A percentile compares a stretch with the other conserved stretches of the same genome.
Conservation (phyloP, 2,888 invertebrate species). For the Stenichneumon culpator region DNA sequence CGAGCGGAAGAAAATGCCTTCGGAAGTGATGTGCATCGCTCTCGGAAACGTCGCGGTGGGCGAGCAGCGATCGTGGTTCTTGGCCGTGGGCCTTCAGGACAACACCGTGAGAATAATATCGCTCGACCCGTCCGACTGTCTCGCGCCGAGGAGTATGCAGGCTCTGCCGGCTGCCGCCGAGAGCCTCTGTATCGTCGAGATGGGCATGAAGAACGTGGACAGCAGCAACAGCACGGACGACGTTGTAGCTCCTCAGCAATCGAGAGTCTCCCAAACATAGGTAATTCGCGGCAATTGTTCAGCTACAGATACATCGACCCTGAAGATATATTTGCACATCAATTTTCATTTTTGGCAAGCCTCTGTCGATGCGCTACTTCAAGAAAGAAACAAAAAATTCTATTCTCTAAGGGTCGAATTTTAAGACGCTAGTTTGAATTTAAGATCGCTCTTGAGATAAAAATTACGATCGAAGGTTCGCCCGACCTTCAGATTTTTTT, state of each 20-base stretch:
- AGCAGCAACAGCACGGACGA: conserved; percentile 78
- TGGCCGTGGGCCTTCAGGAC: conserved; percentile 98
- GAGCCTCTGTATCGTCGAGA: conserved; percentile 98
- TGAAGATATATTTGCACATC: no score
- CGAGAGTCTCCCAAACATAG: conserved; percentile 97
- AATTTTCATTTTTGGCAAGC: no score
- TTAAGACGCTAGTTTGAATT: no score
- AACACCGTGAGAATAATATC: conserved; percentile 99
- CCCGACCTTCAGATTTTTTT: no score
- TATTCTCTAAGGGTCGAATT: no score
- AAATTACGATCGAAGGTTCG: no score
- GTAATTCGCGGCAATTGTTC: conserved; percentile 69
- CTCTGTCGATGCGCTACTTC: no score
- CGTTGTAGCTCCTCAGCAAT: conserved; percentile 88
- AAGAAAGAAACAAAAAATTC: no score
- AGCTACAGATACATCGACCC: no score
- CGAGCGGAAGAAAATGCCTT: no score
- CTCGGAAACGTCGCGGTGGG: conserved; percentile 97
- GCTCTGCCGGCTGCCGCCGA: conserved; percentile 98
- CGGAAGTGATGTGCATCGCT: conserved; percentile 99
- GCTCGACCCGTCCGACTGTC: conserved; percentile 97
- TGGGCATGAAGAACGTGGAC: conserved; percentile 90
- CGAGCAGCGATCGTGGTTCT: conserved; percentile 97
- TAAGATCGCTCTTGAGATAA: no score
- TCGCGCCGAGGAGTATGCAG: conserved; percentile 98